Evolutionary conservation across 2,797 vertebrate genomes (phyloP), one percentile per base, ranked within the genome.

Genomic region (Pseudochromis fuscus): DNA sequence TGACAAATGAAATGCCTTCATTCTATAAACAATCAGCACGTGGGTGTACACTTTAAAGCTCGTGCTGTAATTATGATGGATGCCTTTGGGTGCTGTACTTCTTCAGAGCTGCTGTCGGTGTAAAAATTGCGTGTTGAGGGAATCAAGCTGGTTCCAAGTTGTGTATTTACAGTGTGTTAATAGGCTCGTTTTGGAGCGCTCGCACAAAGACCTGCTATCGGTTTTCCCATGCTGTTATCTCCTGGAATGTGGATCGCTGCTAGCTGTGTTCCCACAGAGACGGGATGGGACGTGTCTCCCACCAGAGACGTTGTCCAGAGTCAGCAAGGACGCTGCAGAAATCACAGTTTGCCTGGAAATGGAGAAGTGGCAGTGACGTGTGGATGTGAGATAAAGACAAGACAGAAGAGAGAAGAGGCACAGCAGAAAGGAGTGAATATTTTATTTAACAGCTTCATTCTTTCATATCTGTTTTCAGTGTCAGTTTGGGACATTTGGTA

Each of bases 221-320:
- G 19, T 68, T 84, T 88, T 82, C 88, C 84, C 78, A 53, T 67
- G 83, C 62, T 53, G 68, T 88, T 93, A 93, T 93, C 92, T 84
- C 30, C 30, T 59, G 89, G 91, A 93, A 93, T 93, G 90, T 64
- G 66, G 69, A 81, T 85, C 40, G 33, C 66, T 69, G 55, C 13
- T 62, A 49, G 81, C 84, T 31, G 59, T 35, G 46, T 85, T 93
- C 88, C 80, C 81, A 79, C 83, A 58, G 71, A 48, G 59, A 77
- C 7, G 60, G 62, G 68, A 79, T 58, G 80, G 84, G 83, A 58
- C 72, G 79, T 79, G 86, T 88, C 79, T 72, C 77, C 79, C 61
- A 69, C 45, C 23, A 19, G 63, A 84, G 82, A 89, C 35, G 19
- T 60, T 81, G 74, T 86, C 72, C 81, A 81, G 72, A 64, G 59